Percentiles rank a stretch among this genome's conserved stretches.
These are phyloP conservation scores for Halocynthia roretzi DNA, from an alignment of 23 tunicate species.

Conservation along the genomic window DNA sequence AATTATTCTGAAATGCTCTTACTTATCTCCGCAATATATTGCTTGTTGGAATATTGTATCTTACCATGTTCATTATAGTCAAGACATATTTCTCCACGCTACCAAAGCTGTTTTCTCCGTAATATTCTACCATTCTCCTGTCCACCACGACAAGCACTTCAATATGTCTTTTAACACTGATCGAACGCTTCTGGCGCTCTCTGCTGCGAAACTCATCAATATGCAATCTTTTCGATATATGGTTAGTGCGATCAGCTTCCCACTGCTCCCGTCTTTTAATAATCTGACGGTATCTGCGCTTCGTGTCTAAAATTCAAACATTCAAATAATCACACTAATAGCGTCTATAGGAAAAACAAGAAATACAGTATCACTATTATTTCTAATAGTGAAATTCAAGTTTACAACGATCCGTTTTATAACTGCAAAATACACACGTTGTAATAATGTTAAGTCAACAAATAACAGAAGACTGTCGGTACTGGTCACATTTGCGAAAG, in stretches of 20 bases:
- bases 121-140: conserved; percentile 58
- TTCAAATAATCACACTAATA: neutral
- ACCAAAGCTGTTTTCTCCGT: conserved; percentile 28
- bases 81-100: conserved; percentile 68
- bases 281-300: conserved; percentile 32
- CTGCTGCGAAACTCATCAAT: neutral
- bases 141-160: conserved; percentile 81
- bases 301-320: conserved; percentile 35
- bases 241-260: conserved; percentile 37
- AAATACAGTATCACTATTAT: neutral
- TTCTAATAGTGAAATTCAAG: neutral
- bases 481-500: no score
- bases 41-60: neutral
- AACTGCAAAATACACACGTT: no score
- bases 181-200: conserved; percentile 42
- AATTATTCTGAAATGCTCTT: no score
- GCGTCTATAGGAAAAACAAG: neutral
- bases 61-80: conserved; percentile 77
- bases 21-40: no score
- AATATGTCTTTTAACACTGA: conserved; percentile 60
- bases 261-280: conserved; percentile 37
- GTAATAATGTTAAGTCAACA: no score
- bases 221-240: neutral
- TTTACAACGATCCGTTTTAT: neutral
- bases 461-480: no score